Base-by-base conservation (phyloP, 92 coral and sea anemone genomes). In the Ricordea florida region DNA sequence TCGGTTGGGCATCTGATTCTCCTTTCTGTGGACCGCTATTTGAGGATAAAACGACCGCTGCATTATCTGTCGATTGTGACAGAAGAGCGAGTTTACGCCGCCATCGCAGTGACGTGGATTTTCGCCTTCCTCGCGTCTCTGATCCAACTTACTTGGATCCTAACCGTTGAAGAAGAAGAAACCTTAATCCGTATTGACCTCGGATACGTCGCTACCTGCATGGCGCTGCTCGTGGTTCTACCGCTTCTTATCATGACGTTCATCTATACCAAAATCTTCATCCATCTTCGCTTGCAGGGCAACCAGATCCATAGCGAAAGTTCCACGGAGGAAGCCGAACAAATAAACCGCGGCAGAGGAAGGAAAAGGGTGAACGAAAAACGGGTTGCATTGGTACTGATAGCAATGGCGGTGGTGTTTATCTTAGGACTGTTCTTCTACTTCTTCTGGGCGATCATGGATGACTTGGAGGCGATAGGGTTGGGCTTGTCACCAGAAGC, bases 331-430 rank as follows among this genome's bases (percentile, higher is more conserved):
- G 32, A 51, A 4, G 21, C 33, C 2, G 33, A 15, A 3, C 51
- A 48, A 17, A 45, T 29, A 5, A 24, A 35, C 62, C 40, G 23
- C 30, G 66, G 76, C 18, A 35, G 49, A 33, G 60, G 45, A 34
- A 61, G 6, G 10, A 50, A 42, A 28, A 44, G 43, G 36, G 61
- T 58, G 27, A 60, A 81, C 30, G 96, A 90, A 69, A 86, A 80
- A 33, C 81, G 81, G 66, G 49, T 86, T 23, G 80, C 85, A 3
- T 57, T 58, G 9, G 45, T 90, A 25, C 86, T 90, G 57, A 69
- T 82, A 57, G 89, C 92, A 6, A 90, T 90, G 96, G 78, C 86
- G n/a, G 81, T 76, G 24, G 82, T 90, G 2, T 90, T 90, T 57
- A 82, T 86, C 11, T 74, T 82, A 3, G 96, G 96, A 0, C 60